Conservation (phyloP, 1,140 invertebrate species). For the Penaeus japonicus region DNA sequence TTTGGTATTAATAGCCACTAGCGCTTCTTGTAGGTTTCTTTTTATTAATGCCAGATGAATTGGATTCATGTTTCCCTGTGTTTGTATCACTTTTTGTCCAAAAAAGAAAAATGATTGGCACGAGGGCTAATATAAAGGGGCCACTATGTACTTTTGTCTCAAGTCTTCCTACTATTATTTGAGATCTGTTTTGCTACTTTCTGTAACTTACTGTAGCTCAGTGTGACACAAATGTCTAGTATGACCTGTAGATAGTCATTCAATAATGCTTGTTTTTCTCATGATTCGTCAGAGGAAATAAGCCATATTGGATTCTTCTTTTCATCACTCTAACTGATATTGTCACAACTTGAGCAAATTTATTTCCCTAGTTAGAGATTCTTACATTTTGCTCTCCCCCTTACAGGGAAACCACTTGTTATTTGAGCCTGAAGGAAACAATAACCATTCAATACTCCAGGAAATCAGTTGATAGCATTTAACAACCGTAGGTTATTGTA, state of each 20-base stretch:
- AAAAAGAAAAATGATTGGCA: slow-evolving; percentile 35
- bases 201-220: slow-evolving; percentile 35
- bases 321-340: not conserved
- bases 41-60: slow-evolving; percentile 33
- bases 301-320: slow-evolving; percentile 26
- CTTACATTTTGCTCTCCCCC: slow-evolving; percentile 54
- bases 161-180: slow-evolving; percentile 34
- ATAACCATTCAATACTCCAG: slow-evolving; percentile 53
- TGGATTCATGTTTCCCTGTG: slow-evolving; percentile 17
- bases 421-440: slow-evolving; percentile 52
- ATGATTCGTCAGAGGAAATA: not conserved
- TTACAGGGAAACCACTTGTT: slow-evolving; percentile 56
- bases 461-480: slow-evolving; percentile 53
- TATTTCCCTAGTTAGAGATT: slow-evolving; percentile 51
- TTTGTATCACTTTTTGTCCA: not conserved
- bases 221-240: slow-evolving; percentile 28
- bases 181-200: slow-evolving; percentile 9
- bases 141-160: slow-evolving; percentile 48
- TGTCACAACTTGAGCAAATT: slow-evolving; percentile 45
- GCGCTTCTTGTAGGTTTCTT: slow-evolving; percentile 39
- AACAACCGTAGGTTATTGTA: slow-evolving; percentile 51
- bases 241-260: slow-evolving; percentile 10
- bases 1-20: slow-evolving; percentile 46
- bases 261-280: slow-evolving; percentile 18
- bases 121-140: slow-evolving; percentile 53